Evolutionary conservation across 1,140 invertebrate genomes (phyloP).

Genomic region (Coenobita brevimanus): DNA sequence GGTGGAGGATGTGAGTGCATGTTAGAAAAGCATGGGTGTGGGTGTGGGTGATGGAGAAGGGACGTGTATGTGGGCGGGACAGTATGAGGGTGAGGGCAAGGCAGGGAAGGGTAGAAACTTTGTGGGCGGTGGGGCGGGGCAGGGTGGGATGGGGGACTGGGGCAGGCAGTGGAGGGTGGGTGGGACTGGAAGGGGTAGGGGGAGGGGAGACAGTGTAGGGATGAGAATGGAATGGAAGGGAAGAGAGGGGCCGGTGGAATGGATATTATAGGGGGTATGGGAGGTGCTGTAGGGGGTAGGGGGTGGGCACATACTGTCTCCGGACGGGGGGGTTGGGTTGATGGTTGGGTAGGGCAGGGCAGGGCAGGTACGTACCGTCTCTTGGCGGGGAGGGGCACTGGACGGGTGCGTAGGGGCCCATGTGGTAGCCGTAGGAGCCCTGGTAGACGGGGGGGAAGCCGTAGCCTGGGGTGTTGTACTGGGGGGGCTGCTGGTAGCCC

Average conservation of each 20-base stretch:
- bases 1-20: not conserved
- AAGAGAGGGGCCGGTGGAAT: too few species aligned
- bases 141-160: not conserved
- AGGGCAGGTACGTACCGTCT: constrained; percentile 53
- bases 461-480: constrained; percentile 68
- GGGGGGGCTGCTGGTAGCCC: constrained; percentile 59
- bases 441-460: constrained; percentile 69
- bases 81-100: not conserved
- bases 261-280: too few species aligned
- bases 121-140: not conserved
- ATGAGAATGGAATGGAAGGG: not conserved
- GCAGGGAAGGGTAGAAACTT: too few species aligned
- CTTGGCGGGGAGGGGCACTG: constrained; percentile 68
- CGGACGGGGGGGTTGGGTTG: too few species aligned
- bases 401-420: constrained; percentile 66
- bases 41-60: not conserved
- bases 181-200: not conserved
- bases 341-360: too few species aligned
- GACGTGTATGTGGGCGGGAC: not conserved
- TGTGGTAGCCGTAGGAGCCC: constrained; percentile 67
- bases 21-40: too few species aligned
- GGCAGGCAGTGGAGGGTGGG: not conserved
- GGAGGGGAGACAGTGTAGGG: too few species aligned
- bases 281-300: too few species aligned
- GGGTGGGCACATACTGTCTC: too few species aligned